Base-by-base conservation (phyloP, 2,113 vertebrate genomes). In the Neogobius melanostomus region DNA sequence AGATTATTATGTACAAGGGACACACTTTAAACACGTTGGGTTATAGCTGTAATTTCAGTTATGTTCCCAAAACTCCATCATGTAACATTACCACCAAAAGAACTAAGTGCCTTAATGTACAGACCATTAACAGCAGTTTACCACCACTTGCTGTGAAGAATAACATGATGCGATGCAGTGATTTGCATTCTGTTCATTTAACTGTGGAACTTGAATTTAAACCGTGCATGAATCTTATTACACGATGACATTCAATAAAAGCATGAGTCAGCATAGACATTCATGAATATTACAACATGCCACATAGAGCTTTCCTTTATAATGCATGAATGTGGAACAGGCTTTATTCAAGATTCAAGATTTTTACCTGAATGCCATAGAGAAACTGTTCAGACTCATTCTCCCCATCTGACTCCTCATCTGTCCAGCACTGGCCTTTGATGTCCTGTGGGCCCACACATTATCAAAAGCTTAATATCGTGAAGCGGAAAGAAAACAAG, bases 331-430 rank as follows among this genome's bases (percentile, higher is more conserved):
- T 45, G 15, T 61, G 59, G 7, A 16, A 43, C 59, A 44, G 50
- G 75, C 49, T 66, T 85, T n/a, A n/a, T n/a, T n/a, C n/a, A n/a
- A n/a, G n/a, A n/a, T n/a, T n/a, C n/a, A n/a, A n/a, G n/a, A n/a
- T n/a, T n/a, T n/a, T n/a, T 84, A 98, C 97, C 96, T 99, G 97
- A 84, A 99, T 97, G 64, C 97, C 97, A 5, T 98, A 98, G 45
- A 98, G 93, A 88, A 99, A 99, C 81, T 98, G 97, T 77, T 98
- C 97, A 0, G 96, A 95, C 89, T 98, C 97, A 79, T 98, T 99
- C 89, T 99, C 97, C 78, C 96, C 97, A 11, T 99, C 97, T 0
- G 97, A 99, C 91, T 99, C 97, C 90, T 99, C 97, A n/a, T 98
- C 97, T 66, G 95, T 97, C 97, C 96, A 98, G 87, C 94, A 95